Evolutionary conservation across 1,140 invertebrate species (phyloP).

Genomic region (Tigriopus japonicus): DNA sequence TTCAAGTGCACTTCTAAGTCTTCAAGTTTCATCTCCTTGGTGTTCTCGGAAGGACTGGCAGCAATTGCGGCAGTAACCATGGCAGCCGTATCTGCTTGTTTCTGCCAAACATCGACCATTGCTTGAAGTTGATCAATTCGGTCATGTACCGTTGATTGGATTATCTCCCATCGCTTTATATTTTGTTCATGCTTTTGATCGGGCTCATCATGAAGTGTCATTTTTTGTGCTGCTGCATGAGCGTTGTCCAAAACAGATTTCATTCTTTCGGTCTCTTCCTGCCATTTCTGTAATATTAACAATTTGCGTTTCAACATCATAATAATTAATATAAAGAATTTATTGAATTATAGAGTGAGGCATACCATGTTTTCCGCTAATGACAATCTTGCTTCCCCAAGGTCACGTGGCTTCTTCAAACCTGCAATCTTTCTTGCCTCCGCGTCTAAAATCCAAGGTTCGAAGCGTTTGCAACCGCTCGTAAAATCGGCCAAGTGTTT

Average conservation of each 20-base stretch:
- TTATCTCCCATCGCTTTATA: not conserved
- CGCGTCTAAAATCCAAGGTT: slow-evolving; percentile 10
- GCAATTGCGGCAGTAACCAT: slow-evolving; percentile 5
- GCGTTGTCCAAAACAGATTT: not conserved
- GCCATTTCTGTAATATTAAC: not conserved
- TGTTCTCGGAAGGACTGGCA: not conserved
- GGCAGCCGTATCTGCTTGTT: slow-evolving; percentile 5
- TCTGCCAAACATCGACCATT: slow-evolving; percentile 7
- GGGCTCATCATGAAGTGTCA: slow-evolving; percentile 9
- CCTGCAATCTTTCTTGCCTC: slow-evolving; percentile 4
- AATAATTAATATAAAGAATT: not conserved
- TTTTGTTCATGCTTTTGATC: not conserved
- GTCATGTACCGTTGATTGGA: not conserved
- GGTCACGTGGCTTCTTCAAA: not conserved
- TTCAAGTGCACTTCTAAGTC: slow-evolving; percentile 10
- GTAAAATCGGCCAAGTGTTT: slow-evolving; percentile 14
- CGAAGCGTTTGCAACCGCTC: slow-evolving; percentile 1
- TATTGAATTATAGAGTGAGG: no score
- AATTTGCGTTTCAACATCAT: not conserved
- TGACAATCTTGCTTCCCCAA: not conserved
- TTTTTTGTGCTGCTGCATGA: slow-evolving; percentile 5
- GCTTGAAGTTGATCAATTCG: not conserved
- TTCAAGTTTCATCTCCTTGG: slow-evolving; percentile 11
- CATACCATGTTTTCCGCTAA: not conserved
- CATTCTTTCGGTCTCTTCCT: not conserved